Percentiles rank a stretch among this genome's conserved stretches.
Conservation (phyloP, 2,797 vertebrate genomes). For the Lindbergichthys nudifrons region DNA sequence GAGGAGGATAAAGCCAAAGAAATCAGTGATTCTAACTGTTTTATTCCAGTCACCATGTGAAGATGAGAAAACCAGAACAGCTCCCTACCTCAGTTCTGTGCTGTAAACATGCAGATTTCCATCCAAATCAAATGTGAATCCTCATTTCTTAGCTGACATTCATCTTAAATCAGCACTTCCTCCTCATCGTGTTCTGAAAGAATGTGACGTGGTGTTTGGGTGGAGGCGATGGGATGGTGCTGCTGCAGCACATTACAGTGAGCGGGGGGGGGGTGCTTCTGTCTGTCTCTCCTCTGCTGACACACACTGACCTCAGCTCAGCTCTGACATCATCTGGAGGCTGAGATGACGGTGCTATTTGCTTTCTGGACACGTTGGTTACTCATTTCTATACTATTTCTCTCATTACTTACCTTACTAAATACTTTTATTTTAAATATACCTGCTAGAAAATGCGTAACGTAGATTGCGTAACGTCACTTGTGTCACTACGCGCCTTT, state of each 20-base stretch:
- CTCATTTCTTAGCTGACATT: background rate
- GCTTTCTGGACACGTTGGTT: background rate
- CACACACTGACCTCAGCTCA: background rate
- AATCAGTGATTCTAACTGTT: background rate
- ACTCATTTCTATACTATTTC: background rate
- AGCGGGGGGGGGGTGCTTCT: background rate
- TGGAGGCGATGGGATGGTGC: slow-evolving; percentile 20
- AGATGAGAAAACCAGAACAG: background rate
- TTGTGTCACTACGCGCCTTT: no score
- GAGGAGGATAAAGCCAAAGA: background rate
- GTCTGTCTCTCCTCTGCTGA: slow-evolving; percentile 37
- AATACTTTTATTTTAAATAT: no score
- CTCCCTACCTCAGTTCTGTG: background rate
- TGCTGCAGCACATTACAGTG: slow-evolving; percentile 45
- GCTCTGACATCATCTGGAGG: background rate
- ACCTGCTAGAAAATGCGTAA: background rate
- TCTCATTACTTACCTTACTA: background rate
- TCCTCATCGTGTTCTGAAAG: background rate
- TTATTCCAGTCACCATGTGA: background rate
- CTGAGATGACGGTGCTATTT: background rate
- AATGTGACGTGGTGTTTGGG: background rate
- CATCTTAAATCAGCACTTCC: slow-evolving; percentile 6
- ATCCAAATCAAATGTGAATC: background rate
- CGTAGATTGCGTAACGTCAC: no score
- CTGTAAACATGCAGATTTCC: background rate